Base-by-base conservation (phyloP, 2,113 vertebrate species). In the Sisor rabdophorus region DNA sequence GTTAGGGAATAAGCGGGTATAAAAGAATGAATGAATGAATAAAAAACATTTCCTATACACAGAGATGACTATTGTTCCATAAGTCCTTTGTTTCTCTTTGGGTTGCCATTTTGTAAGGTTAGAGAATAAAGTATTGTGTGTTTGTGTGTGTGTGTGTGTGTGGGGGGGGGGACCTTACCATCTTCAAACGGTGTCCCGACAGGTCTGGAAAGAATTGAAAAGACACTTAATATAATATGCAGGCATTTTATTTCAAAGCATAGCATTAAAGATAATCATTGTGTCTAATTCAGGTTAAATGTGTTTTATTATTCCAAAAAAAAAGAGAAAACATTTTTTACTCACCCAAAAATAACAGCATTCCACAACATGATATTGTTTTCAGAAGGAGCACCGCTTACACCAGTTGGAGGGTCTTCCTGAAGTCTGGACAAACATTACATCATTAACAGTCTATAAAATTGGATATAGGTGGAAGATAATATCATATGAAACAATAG, bases 341-440 rank as follows among this genome's bases (percentile, higher is more conserved):
- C 95, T 94, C 90, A 99, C 97, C 96, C 97, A 93, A 99, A 99
- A 93, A 99, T 98, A 90, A 99, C 97, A 81, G 97, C 97, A 86
- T 99, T 99, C 97, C 97, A 99, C 60, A 97, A 93, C 97, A 99
- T 98, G 86, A 99, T 99, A 82, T 99, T 99, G 88, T 98, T 99
- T 89, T 99, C 97, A 78, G 97, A 98, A 5, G 97, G 97, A 47
- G 97, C 97, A 40, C 97, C 97, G 81, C 97, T 99, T 86, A 99
- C 97, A 83, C 97, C 97, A 78, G 97, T 96, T 85, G 97, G 97
- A 87, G 97, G 97, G 86, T 98, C 97, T 90, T 99, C 97, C 89
- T 99, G 97, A 92, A 99, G 94, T 83, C 97, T 99, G 12, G 44
- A 47, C 44, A 12, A 6, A 47, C 44, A 47, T 6, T 6, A 47